A percentile compares a stretch with the other conserved stretches of the same genome.
These are phyloP conservation scores for Drosophila santomea DNA, from an alignment of 1,140 invertebrate species.

Conservation along the genomic window DNA sequence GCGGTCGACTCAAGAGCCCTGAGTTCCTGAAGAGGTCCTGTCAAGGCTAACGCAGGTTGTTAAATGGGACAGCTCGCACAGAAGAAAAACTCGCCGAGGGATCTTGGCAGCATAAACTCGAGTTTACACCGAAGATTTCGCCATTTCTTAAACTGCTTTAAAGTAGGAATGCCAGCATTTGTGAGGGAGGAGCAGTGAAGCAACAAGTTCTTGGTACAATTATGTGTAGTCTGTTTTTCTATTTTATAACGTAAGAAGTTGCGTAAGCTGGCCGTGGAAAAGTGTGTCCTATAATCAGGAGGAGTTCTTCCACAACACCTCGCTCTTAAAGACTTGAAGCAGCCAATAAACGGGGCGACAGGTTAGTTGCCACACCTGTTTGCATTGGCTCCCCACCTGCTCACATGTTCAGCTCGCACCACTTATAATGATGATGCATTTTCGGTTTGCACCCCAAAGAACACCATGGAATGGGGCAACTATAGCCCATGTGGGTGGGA, in stretches of 20 bases:
- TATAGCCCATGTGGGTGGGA: constrained; percentile 34
- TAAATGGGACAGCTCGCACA: constrained; percentile 19
- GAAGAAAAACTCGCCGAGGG: background rate
- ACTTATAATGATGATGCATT: constrained; percentile 58
- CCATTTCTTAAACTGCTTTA: too few relatives aligned
- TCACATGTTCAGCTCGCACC: constrained; percentile 16
- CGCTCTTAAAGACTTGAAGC: constrained; percentile 26
- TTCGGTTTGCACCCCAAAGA: constrained; percentile 17
- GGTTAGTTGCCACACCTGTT: constrained; percentile 27
- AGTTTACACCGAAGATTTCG: too few relatives aligned
- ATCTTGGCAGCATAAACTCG: too few relatives aligned
- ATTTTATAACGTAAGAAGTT: too few relatives aligned
- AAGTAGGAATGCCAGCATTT: too few relatives aligned
- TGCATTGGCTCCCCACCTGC: constrained; percentile 20
- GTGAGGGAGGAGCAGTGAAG: too few relatives aligned
- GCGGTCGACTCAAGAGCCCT: constrained; percentile 28
- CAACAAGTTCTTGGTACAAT: too few relatives aligned
- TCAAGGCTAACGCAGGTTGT: constrained; percentile 45
- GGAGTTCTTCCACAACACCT: background rate
- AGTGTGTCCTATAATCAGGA: background rate
- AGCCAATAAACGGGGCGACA: constrained; percentile 35
- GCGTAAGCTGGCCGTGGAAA: too few relatives aligned
- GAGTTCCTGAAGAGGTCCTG: constrained; percentile 33
- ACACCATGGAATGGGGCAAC: constrained; percentile 2
- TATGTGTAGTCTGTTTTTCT: too few relatives aligned